Conservation (phyloP, 2,888 invertebrate genomes). For the Drosophila rubida region DNA sequence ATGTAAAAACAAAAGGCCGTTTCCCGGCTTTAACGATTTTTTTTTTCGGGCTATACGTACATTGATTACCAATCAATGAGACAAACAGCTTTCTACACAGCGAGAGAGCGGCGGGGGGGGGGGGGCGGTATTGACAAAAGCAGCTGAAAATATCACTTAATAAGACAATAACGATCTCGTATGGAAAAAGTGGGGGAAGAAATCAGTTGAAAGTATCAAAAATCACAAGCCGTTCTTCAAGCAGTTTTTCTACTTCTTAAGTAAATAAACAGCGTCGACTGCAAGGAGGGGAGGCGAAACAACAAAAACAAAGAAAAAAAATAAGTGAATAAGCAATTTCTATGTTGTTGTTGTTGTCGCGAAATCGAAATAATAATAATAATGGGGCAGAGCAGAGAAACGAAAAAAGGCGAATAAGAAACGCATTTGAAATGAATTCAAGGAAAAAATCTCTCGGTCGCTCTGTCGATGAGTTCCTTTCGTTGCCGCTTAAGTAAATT, state of each 20-base stretch:
- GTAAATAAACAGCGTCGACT: constrained; percentile 21
- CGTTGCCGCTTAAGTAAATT: constrained; percentile 48
- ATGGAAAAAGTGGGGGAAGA: not conserved
- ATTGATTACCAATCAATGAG: constrained; percentile 8
- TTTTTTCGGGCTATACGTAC: not conserved
- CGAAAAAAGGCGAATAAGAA: constrained; percentile 38
- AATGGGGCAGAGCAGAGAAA: not conserved
- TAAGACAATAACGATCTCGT: not conserved
- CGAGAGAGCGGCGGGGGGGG: not conserved
- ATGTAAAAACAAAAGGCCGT: constrained; percentile 9
- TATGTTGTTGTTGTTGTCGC: constrained; percentile 5
- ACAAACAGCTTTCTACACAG: constrained; percentile 13
- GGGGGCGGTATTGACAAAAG: not conserved
- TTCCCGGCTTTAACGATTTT: not conserved
- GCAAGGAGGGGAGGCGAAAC: not conserved
- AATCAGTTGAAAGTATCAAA: constrained; percentile 8
- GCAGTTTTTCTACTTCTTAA: constrained; percentile 19
- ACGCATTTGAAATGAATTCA: constrained; percentile 59
- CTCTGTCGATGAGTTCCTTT: constrained; percentile 9
- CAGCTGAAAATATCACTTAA: constrained; percentile 17
- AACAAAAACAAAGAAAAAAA: not conserved
- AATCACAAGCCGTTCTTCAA: constrained; percentile 16
- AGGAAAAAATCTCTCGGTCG: constrained; percentile 36
- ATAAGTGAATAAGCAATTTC: constrained; percentile 35
- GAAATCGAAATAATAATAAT: constrained; percentile 5